Evolutionary conservation across 2,888 invertebrate species (phyloP).

Genomic region (Watsonalla cultraria): DNA sequence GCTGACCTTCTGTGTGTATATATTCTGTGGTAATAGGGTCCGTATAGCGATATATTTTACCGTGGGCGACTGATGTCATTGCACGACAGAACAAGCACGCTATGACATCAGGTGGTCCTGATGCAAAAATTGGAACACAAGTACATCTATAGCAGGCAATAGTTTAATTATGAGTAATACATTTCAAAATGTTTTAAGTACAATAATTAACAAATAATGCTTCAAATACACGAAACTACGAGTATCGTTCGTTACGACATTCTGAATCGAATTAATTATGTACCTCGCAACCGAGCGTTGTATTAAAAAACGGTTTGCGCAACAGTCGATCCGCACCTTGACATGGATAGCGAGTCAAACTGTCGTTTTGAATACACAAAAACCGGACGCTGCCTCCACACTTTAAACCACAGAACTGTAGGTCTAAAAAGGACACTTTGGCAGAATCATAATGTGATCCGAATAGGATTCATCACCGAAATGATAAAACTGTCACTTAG

Average conservation of each 20-base stretch:
- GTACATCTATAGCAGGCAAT: not conserved
- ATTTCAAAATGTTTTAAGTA: conserved; percentile 19
- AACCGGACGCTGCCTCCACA: conserved; percentile 73
- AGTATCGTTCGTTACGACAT: conserved; percentile 71
- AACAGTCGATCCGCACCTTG: conserved; percentile 76
- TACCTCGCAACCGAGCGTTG: conserved; percentile 73
- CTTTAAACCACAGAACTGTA: conserved; percentile 36
- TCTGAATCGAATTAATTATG: conserved; percentile 72
- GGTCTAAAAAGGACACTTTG: too few species aligned
- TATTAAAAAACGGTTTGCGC: conserved; percentile 76
- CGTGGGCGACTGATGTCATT: conserved; percentile 20
- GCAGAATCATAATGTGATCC: too few species aligned
- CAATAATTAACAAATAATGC: conserved; percentile 26
- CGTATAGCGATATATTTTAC: conserved; percentile 5
- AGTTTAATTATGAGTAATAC: not conserved
- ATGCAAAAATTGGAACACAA: conserved; percentile 1
- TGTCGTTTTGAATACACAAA: conserved; percentile 78
- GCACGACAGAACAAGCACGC: conserved; percentile 7
- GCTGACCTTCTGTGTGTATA: not conserved
- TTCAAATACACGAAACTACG: conserved; percentile 53
- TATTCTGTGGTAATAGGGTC: not conserved
- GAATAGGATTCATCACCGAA: too few species aligned
- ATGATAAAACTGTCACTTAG: too few species aligned
- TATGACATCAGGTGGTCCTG: conserved; percentile 19
- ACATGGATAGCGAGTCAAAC: conserved; percentile 70